phyloP scores from a whole-genome alignment of 2,888 invertebrate species.

The Eurytoma adleriae region DNA sequence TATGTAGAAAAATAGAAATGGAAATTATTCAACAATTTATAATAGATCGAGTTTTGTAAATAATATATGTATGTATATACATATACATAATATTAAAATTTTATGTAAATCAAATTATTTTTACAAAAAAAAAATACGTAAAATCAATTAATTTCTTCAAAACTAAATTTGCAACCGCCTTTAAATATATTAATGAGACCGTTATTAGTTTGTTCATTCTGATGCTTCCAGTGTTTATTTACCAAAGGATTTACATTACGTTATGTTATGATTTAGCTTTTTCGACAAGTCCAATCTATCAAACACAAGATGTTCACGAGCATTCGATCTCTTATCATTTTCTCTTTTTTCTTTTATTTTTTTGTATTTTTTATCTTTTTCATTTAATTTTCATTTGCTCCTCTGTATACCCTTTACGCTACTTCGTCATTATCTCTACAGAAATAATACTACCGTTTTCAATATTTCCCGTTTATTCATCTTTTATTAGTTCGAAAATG shows the following conservation, averaged over 20 bases:
- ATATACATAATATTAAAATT: conserved; percentile 29
- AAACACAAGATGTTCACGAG: conserved; percentile 61
- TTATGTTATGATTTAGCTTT: conserved; percentile 63
- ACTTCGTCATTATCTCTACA: conserved; percentile 45
- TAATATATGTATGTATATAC: conserved; percentile 8
- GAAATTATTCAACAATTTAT: conserved; percentile 41
- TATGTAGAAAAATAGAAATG: conserved; percentile 1
- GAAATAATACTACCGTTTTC: conserved; percentile 55
- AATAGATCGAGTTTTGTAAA: conserved; percentile 40
- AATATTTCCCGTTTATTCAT: conserved; percentile 33
- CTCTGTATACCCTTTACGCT: conserved; percentile 40
- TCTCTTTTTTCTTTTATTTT: conserved; percentile 54
- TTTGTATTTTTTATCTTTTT: conserved; percentile 59
- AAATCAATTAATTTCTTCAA: conserved; percentile 9
- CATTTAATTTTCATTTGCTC: conserved; percentile 54
- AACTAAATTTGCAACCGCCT: not conserved
- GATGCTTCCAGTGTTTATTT: conserved; percentile 72
- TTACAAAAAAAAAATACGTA: conserved; percentile 13
- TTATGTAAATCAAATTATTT: conserved; percentile 29
- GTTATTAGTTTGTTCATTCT: conserved; percentile 47
- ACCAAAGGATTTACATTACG: conserved; percentile 72
- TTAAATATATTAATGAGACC: conserved; percentile 34
- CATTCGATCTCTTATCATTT: conserved; percentile 62
- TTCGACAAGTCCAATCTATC: conserved; percentile 63
- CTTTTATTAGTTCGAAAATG: conserved; percentile 6